Conservation (phyloP, 1,140 invertebrate genomes). For the Pseudomyrmex sp. region DNA sequence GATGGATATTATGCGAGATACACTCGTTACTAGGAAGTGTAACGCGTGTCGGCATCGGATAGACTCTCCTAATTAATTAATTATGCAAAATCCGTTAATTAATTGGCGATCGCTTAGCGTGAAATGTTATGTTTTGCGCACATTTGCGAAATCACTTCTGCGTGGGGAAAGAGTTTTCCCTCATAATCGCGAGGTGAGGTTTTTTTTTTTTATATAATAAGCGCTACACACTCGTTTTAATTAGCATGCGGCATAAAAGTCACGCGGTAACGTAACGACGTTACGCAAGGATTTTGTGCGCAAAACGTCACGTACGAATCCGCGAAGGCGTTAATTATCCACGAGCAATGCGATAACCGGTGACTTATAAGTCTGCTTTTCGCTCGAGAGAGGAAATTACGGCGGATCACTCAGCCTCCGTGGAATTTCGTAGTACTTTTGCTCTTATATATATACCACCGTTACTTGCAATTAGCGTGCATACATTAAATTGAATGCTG, state of each 20-base stretch:
- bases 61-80: constrained; percentile 57
- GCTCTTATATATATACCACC: constrained; percentile 6
- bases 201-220: constrained; percentile 35
- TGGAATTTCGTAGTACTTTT: constrained; percentile 22
- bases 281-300: constrained; percentile 60
- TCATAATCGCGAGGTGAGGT: constrained; percentile 21
- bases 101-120: constrained; percentile 49
- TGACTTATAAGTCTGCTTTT: constrained; percentile 30
- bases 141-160: constrained; percentile 47
- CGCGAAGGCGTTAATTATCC: constrained; percentile 67
- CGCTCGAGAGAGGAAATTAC: constrained; percentile 1
- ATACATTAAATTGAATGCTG: constrained; percentile 28
- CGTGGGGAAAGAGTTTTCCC: background rate
- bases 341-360: constrained; percentile 41
- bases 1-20: constrained; percentile 47
- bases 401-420: background rate
- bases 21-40: constrained; percentile 47
- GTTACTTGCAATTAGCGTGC: constrained; percentile 26
- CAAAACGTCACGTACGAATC: constrained; percentile 47
- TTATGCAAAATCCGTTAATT: constrained; percentile 56
- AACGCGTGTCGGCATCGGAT: constrained; percentile 33
- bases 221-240: constrained; percentile 48
- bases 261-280: constrained; percentile 54
- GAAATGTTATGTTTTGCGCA: constrained; percentile 52
- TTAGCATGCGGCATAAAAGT: constrained; percentile 65